Evolutionary conservation across 2,797 vertebrate genomes (phyloP), one percentile per base, ranked within the genome.

Genomic region (Danio aesculapii): DNA sequence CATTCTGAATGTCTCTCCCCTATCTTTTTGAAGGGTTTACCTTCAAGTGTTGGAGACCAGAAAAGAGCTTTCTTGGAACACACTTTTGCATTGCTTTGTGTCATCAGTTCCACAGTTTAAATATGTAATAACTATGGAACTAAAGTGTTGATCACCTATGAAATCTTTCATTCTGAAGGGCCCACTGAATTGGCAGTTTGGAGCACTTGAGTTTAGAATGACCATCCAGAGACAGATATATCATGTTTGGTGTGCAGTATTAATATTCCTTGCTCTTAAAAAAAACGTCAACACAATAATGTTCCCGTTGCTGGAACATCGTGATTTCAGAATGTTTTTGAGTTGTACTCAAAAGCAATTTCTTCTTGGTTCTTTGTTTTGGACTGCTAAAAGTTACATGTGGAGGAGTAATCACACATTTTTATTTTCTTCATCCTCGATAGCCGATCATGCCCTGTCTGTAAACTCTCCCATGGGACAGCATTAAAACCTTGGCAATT

Each of bases 391-490:
- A 30, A 21, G 12, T 49, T 49, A 49, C 64, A 67, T 49, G 17
- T 67, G 64, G 64, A 67, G 16, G 41, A 64, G 64, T 8, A 49
- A 67, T 67, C 64, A 67, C n/a, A 46, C 44, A 49, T 67, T 67
- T 49, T 49, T 67, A 30, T 67, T 68, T 30, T 21, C 12, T 68
- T 67, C 6, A 49, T 14, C 64, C 44, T 49, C 64, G 6, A 17
- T 49, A 30, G 64, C 64, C 46, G 41, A 68, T 49, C 46, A 10
- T 66, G 63, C 10, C 43, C 63, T 21, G 63, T 47, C 63, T 67
- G 10, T 67, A 21, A 67, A 43, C 14, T 39, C 7, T 67, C 44
- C 44, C 63, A 5, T 19, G 63, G 17, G 17, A 47, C 63, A 67
- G 8, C n/a, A 67, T 49, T 49, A 14, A 68, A 68, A 50, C 13